Conservation (phyloP, 2,113 vertebrate species). For the Pipa parva region DNA sequence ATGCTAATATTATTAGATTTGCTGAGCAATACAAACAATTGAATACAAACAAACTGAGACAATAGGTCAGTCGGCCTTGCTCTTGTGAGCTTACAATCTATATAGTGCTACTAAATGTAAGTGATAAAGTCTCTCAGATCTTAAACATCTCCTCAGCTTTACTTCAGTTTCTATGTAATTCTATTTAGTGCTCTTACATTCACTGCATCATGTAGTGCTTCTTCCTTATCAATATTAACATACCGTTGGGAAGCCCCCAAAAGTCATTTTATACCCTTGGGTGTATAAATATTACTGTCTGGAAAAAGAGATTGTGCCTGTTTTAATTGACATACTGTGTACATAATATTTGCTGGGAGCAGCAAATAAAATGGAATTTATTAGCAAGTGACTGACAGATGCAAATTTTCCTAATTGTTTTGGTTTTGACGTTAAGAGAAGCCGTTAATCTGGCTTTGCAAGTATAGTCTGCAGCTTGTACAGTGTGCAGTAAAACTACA, state of each 20-base stretch:
- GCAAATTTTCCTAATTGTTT: slow-evolving; percentile 11
- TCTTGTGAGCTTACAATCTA: too few relatives aligned
- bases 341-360: background rate
- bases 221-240: background rate
- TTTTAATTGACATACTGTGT: slow-evolving; percentile 6
- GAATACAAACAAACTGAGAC: too few relatives aligned
- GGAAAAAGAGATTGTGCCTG: slow-evolving; percentile 5
- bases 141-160: too few relatives aligned
- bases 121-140: too few relatives aligned
- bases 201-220: background rate
- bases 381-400: slow-evolving; percentile 13
- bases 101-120: too few relatives aligned
- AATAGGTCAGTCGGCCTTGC: too few relatives aligned
- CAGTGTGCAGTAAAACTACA: too few relatives aligned
- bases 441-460: background rate
- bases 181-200: background rate
- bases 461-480: too few relatives aligned
- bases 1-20: too few relatives aligned
- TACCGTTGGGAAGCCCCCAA: background rate
- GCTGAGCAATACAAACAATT: too few relatives aligned
- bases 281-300: slow-evolving; percentile 13
- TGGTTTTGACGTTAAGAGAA: slow-evolving; percentile 4
- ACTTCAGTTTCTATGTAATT: too few relatives aligned
- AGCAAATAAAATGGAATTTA: background rate
- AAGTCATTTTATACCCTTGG: slow-evolving; percentile 2